phyloP scores from a whole-genome alignment of 2,888 invertebrate genomes.

The Metellina segmentata region DNA sequence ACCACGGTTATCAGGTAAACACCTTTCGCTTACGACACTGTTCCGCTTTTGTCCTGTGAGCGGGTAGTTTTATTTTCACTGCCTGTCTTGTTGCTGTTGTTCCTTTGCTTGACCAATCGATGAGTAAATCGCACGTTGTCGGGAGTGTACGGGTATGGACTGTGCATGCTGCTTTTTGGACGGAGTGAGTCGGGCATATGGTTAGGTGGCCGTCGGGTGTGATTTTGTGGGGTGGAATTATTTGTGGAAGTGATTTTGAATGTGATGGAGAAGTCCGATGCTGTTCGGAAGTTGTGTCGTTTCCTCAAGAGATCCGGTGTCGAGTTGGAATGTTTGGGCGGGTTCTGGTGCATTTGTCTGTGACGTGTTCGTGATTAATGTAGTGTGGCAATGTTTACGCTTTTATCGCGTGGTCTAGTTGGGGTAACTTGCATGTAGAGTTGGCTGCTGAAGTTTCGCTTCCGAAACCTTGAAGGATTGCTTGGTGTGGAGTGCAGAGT shows the following conservation, averaged over 20 bases:
- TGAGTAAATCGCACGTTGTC: constrained; percentile 64
- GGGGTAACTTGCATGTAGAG: too few species aligned
- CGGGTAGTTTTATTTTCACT: neutral
- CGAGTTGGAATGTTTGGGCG: neutral
- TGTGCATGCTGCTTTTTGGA: neutral
- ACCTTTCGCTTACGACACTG: constrained; percentile 1
- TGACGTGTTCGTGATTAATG: too few species aligned
- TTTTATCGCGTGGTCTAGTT: too few species aligned
- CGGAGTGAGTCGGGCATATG: constrained; percentile 10
- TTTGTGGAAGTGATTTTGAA: neutral
- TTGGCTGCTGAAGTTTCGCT: too few species aligned
- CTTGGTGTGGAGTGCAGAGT: too few species aligned
- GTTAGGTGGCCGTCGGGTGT: neutral
- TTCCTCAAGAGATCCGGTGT: neutral
- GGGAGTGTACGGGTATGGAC: constrained; percentile 54
- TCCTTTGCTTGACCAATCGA: constrained; percentile 69
- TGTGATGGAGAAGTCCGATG: neutral
- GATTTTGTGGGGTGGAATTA: neutral
- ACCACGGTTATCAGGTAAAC: constrained; percentile 58
- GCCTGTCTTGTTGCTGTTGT: neutral
- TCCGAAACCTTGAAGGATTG: too few species aligned
- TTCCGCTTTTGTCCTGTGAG: neutral
- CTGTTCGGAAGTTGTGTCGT: neutral
- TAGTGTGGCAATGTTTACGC: too few species aligned
- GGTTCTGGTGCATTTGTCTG: neutral